phyloP scores from a whole-genome alignment of 2,797 vertebrate species.

The Petrocephalus schoutedeni region DNA sequence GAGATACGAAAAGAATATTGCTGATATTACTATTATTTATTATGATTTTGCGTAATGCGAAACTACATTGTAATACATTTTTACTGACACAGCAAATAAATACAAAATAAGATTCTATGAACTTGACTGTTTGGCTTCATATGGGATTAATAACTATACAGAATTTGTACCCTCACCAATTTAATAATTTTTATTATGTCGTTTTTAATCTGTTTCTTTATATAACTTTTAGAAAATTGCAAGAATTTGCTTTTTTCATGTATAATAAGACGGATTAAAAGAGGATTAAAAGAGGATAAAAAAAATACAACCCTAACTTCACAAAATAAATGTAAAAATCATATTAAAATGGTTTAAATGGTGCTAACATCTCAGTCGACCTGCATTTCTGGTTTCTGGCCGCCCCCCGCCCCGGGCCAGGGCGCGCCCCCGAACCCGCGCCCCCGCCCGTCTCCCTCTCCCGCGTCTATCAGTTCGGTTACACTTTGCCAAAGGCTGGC shows the following conservation, averaged over 20 bases:
- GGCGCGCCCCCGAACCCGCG: constrained; percentile 10
- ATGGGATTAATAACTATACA: background rate
- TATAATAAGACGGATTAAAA: background rate
- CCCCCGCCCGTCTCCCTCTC: constrained; percentile 16
- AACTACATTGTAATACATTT: background rate
- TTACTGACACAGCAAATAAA: background rate
- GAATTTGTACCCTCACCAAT: background rate
- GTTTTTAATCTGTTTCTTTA: background rate
- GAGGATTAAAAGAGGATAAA: too few relatives aligned
- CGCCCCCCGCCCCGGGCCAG: background rate
- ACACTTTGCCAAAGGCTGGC: constrained; percentile 51
- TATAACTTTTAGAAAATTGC: background rate
- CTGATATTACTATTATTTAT: background rate
- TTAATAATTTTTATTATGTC: background rate
- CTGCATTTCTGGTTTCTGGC: background rate
- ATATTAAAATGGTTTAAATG: background rate
- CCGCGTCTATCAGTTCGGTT: constrained; percentile 3
- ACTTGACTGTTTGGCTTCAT: background rate
- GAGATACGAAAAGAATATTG: background rate
- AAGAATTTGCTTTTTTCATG: background rate
- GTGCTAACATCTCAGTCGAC: background rate
- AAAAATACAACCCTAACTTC: background rate
- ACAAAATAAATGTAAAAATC: background rate
- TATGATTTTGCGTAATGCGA: background rate
- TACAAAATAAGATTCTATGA: background rate